Conservation (phyloP, 2,797 vertebrate genomes). For the Sandelia bainsii region DNA sequence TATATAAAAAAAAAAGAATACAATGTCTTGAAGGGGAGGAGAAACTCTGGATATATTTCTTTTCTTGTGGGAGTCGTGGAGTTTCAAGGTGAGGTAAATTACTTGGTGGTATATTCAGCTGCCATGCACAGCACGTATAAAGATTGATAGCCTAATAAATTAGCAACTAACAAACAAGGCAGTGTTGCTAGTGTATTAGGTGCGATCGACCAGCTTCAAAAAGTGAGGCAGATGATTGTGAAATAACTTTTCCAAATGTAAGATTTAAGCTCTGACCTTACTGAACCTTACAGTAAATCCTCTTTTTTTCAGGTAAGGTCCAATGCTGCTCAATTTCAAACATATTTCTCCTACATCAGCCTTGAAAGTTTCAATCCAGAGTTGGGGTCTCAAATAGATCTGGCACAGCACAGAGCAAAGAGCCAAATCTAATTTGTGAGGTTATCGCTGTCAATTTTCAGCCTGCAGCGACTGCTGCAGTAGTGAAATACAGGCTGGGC, state of each 20-base stretch:
- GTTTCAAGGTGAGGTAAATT: slow-evolving; percentile 75
- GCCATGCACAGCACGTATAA: slow-evolving; percentile 13
- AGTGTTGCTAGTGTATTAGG: slow-evolving; percentile 32
- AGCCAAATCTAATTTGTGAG: slow-evolving; percentile 78
- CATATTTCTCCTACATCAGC: slow-evolving; percentile 57
- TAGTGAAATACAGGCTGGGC: slow-evolving; percentile 71
- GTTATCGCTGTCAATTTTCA: slow-evolving; percentile 76
- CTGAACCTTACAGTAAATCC: slow-evolving; percentile 54
- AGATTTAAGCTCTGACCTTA: slow-evolving; percentile 60
- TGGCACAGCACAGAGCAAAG: slow-evolving; percentile 68
- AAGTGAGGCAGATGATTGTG: slow-evolving; percentile 48
- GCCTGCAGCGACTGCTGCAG: slow-evolving; percentile 55
- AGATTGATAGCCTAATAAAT: slow-evolving; percentile 62
- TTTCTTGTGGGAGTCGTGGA: slow-evolving; percentile 46
- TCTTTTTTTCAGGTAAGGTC: slow-evolving; percentile 43
- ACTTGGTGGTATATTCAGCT: slow-evolving; percentile 43
- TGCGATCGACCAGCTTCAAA: slow-evolving; percentile 52
- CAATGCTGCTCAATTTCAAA: slow-evolving; percentile 63
- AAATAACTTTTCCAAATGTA: slow-evolving; percentile 64
- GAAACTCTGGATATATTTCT: slow-evolving; percentile 51
- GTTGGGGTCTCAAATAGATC: slow-evolving; percentile 69
- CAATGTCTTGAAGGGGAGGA: slow-evolving; percentile 58
- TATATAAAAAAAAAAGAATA: slow-evolving; percentile 31
- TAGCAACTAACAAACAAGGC: slow-evolving; percentile 56
- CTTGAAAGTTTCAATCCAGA: slow-evolving; percentile 54